Evolutionary conservation across 2,113 vertebrate genomes (phyloP).

Genomic region (Rhegmatorhina hoffmannsi): DNA sequence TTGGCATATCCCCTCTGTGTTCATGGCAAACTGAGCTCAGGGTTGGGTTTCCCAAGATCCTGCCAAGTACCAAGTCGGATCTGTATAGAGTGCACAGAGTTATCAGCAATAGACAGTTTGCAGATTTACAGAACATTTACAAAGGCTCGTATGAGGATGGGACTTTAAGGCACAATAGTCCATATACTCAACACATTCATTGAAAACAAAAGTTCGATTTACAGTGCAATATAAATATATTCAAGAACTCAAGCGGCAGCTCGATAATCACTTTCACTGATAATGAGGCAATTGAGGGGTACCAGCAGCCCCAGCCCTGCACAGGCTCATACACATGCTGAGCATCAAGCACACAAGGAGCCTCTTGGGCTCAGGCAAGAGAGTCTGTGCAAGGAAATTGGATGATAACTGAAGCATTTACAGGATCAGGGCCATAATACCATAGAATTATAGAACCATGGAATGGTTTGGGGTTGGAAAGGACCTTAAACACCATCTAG

Average conservation of each 20-base stretch:
- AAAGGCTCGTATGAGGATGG: conserved; percentile 8
- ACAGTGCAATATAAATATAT: conserved; percentile 39
- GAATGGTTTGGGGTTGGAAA: not conserved
- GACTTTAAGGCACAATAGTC: conserved; percentile 68
- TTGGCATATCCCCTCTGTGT: not conserved
- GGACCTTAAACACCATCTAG: not conserved
- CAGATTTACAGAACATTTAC: conserved; percentile 35
- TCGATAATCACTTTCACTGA: not conserved
- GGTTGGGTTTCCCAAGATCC: not conserved
- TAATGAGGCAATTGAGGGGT: not conserved
- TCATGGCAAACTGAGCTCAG: not conserved
- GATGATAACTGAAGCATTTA: not conserved
- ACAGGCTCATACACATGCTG: not conserved
- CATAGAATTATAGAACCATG: not conserved
- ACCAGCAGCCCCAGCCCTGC: not conserved
- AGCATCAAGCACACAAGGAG: not conserved
- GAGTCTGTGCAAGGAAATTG: not conserved
- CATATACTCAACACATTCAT: conserved; percentile 58
- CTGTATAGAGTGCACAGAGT: not conserved
- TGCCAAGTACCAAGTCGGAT: not conserved
- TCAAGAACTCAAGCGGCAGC: conserved; percentile 26
- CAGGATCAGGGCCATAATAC: not conserved
- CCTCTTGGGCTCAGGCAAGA: not conserved
- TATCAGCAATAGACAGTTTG: not conserved
- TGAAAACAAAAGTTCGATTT: conserved; percentile 35